phyloP scores from a whole-genome alignment of 2,888 invertebrate species.

The Melieria picta region DNA sequence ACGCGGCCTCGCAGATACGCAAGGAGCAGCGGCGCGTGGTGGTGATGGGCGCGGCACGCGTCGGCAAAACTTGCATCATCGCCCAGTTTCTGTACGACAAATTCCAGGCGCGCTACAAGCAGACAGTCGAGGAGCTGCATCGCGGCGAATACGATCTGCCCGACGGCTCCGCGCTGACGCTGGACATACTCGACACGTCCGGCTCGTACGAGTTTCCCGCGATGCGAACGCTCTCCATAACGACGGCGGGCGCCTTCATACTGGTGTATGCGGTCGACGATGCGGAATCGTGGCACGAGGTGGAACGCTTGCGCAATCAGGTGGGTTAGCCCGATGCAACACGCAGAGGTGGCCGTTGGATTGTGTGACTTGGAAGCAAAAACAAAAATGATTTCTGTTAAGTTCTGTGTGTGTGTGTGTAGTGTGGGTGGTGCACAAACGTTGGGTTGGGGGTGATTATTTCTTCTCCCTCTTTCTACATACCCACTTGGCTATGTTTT shows the following conservation, averaged over 20 bases:
- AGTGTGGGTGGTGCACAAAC: no score
- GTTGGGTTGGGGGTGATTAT: no score
- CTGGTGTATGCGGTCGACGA: constrained; percentile 76
- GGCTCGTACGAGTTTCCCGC: constrained; percentile 77
- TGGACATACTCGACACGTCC: constrained; percentile 79
- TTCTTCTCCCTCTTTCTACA: no score
- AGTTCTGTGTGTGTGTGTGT: no score
- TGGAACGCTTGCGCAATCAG: constrained; percentile 68
- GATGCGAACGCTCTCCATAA: constrained; percentile 78
- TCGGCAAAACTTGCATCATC: constrained; percentile 73
- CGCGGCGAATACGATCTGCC: constrained; percentile 65
- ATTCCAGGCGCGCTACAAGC: constrained; percentile 70
- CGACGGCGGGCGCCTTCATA: constrained; percentile 79
- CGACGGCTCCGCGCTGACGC: constrained; percentile 68
- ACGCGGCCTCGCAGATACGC: constrained; percentile 44
- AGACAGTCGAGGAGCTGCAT: constrained; percentile 74
- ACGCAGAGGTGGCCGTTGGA: no score
- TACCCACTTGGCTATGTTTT: no score
- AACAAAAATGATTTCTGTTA: no score
- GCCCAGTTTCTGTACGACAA: constrained; percentile 71
- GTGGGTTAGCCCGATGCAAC: constrained; percentile 42
- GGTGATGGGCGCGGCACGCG: constrained; percentile 67
- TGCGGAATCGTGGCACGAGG: constrained; percentile 70
- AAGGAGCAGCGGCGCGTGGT: constrained; percentile 63
- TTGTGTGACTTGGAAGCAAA: no score